These are phyloP conservation scores for Heterochromis multidens DNA, from an alignment of 2,113 vertebrate genomes.

Conservation along the genomic window DNA sequence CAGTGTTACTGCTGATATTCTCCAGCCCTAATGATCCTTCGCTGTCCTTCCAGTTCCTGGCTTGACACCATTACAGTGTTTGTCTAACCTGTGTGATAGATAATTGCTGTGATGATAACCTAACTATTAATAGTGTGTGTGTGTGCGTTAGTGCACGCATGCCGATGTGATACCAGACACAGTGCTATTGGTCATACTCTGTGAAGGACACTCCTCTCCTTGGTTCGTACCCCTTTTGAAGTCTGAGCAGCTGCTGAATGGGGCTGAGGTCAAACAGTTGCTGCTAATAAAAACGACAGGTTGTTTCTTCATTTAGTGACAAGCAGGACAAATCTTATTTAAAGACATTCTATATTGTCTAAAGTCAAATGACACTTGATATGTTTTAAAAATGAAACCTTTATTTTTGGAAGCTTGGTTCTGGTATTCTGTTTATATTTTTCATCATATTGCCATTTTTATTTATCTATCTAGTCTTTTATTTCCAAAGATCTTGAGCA, in stretches of 20 bases:
- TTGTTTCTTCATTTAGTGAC: background rate
- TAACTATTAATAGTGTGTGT: constrained; percentile 40
- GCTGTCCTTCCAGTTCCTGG: constrained; percentile 1
- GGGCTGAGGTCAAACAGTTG: background rate
- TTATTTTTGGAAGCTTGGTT: background rate
- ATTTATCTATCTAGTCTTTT: background rate
- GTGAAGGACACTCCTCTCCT: background rate
- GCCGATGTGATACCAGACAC: constrained; percentile 61
- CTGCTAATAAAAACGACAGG: background rate
- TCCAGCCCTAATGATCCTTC: background rate
- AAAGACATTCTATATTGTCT: background rate
- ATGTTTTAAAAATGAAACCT: background rate
- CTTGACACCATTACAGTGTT: constrained; percentile 17
- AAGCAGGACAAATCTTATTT: background rate
- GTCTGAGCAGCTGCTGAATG: background rate
- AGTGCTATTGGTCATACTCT: background rate
- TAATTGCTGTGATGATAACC: constrained; percentile 26
- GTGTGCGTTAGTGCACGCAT: background rate
- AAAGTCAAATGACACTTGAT: background rate
- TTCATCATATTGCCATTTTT: background rate
- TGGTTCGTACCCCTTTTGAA: background rate
- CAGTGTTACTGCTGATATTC: constrained; percentile 3
- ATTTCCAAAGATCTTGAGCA: background rate
- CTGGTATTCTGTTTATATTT: background rate
- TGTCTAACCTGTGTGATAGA: constrained; percentile 14